These are phyloP conservation scores for Vanessa tameamea DNA, from an alignment of 1,140 invertebrate species.

Conservation along the genomic window DNA sequence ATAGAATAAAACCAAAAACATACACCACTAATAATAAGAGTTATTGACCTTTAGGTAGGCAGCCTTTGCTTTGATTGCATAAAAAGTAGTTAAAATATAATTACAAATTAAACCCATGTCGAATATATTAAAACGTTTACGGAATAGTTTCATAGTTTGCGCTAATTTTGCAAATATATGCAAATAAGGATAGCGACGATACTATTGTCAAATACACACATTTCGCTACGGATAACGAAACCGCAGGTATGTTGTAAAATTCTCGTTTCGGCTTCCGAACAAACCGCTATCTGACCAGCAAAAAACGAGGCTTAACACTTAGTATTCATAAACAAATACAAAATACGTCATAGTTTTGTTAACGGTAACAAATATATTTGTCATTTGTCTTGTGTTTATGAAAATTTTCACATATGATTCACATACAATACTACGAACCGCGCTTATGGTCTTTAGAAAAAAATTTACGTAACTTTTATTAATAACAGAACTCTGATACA, in stretches of 20 bases:
- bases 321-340: background rate
- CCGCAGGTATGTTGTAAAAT: constrained; percentile 27
- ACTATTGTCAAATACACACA: constrained; percentile 26
- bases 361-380: no score
- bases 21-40: no score
- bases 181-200: constrained; percentile 14
- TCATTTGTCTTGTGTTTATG: no score
- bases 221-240: constrained; percentile 13
- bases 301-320: background rate
- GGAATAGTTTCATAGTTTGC: background rate
- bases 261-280: constrained; percentile 11
- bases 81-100: background rate
- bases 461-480: no score
- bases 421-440: no score
- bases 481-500: no score
- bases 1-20: no score
- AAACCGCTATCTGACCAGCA: constrained; percentile 2
- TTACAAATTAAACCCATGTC: background rate
- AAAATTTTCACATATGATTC: no score
- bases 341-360: no score
- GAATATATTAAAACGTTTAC: constrained; percentile 2
- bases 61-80: background rate
- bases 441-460: no score
- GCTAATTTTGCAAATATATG: constrained; percentile 18
- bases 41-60: no score